Base-by-base conservation (phyloP, 2,797 vertebrate species). In the Sphenodon punctatus region DNA sequence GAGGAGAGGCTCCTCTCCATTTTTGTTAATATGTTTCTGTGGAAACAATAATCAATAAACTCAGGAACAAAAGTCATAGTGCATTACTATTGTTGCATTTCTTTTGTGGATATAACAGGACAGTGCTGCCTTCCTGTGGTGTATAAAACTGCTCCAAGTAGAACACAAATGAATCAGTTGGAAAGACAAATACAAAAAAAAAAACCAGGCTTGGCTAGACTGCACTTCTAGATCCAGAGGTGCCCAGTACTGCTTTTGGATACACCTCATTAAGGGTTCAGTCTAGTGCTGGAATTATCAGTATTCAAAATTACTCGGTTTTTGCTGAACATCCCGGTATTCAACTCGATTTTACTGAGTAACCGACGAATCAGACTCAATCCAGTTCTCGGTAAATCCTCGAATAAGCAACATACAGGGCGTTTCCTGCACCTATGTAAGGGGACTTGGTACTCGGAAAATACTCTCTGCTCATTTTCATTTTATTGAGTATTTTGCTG, bases 71-170 rank as follows among this genome's bases (percentile, higher is more conserved):
- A 86, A 60, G 65, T n/a, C 75, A 61, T 61, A 61, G 74, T 75
- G 78, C 63, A 66, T 91, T 78, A 72, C 27, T 89, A 93, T 88
- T 85, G 74, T 80, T 84, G 78, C 85, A 80, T 69, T 73, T 48
- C 43, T 34, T 88, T 86, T 30, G 25, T 22, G 86, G 79, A 70
- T 75, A 86, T 66, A 81, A 69, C 25, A 67, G 58, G 63, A 38
- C 75, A 92, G 89, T 69, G 83, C 94, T 84, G 87, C 89, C 80
- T 87, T 76, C 74, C 88, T 75, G 73, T 74, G 77, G 86, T 82
- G 86, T 67, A 56, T 66, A 56, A 90, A 94, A 91, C 70, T 87
- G 77, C 72, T 82, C 81, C 77, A 82, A 88, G 82, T 72, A 72
- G 85, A 87, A 73, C 73, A 64, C 66, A 78, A 80, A 88, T 78